Evolutionary conservation across 1,140 invertebrate species (phyloP).

Genomic region (Aphaenogaster ashmeadi): DNA sequence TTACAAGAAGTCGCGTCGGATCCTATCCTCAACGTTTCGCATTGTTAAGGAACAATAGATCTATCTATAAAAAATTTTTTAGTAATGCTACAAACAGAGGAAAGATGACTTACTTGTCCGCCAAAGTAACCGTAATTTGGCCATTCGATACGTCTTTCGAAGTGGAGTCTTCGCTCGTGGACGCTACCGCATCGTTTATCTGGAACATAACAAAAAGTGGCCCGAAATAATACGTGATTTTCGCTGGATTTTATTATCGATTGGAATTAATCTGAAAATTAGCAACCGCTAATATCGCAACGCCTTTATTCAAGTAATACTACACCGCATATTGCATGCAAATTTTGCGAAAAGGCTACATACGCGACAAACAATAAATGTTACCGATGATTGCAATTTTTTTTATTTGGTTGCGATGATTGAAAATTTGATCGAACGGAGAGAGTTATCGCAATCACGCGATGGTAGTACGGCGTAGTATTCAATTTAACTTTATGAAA

Average conservation of each 20-base stretch:
- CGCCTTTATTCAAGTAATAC: background rate
- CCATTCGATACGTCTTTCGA: slow-evolving; percentile 83
- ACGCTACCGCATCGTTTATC: slow-evolving; percentile 84
- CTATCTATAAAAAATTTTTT: background rate
- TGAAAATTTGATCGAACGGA: slow-evolving; percentile 43
- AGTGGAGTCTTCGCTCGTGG: slow-evolving; percentile 82
- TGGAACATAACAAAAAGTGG: slow-evolving; percentile 67
- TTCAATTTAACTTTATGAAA: slow-evolving; percentile 53
- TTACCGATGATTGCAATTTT: background rate
- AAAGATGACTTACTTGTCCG: slow-evolving; percentile 82
- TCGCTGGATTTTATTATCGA: slow-evolving; percentile 5
- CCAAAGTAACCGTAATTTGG: slow-evolving; percentile 85
- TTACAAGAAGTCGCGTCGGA: background rate
- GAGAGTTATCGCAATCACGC: slow-evolving; percentile 12
- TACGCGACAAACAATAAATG: background rate
- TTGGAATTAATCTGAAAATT: background rate
- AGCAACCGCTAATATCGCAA: background rate
- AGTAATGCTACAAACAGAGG: background rate
- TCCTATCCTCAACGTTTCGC: background rate
- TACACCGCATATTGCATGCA: background rate
- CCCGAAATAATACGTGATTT: background rate
- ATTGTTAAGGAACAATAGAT: background rate
- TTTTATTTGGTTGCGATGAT: slow-evolving; percentile 17
- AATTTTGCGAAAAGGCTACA: slow-evolving; percentile 21
- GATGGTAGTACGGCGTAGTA: background rate